Conservation (phyloP, 2,888 invertebrate species). For the Patella ulyssiponensis region DNA sequence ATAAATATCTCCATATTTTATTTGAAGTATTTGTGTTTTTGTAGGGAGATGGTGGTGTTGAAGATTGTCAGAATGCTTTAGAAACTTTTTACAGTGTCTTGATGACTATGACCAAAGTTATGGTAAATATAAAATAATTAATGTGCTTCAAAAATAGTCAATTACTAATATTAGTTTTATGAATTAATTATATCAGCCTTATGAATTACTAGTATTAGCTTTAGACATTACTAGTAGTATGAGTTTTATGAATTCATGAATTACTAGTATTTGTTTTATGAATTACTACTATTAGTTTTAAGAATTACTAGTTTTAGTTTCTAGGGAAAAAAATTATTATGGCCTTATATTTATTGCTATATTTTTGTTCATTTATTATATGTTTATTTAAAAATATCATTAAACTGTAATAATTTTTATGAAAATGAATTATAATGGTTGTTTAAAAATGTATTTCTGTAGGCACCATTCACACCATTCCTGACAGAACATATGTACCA, state of each 20-base stretch:
- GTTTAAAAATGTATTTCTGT: constrained; percentile 19
- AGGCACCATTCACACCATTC: constrained; percentile 96
- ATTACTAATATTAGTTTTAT: too few relatives aligned
- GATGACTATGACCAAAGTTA: constrained; percentile 89
- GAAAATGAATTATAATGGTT: too few relatives aligned
- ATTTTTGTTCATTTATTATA: neutral
- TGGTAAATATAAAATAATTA: constrained; percentile 74
- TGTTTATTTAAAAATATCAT: neutral
- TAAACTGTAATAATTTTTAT: too few relatives aligned
- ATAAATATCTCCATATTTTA: too few relatives aligned
- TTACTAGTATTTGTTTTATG: neutral
- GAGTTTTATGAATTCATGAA: too few relatives aligned
- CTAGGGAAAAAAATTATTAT: neutral
- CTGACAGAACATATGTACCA: constrained; percentile 96
- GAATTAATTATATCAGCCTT: too few relatives aligned
- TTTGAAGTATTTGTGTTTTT: constrained; percentile 26
- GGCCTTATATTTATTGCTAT: neutral
- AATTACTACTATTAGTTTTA: neutral
- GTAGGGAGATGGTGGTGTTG: constrained; percentile 84
- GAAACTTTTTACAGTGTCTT: constrained; percentile 91
- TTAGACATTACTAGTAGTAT: too few relatives aligned
- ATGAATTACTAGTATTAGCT: too few relatives aligned
- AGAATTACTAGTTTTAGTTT: neutral
- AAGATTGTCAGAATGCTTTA: constrained; percentile 87
- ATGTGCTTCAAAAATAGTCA: too few relatives aligned